Conservation (phyloP, 1,140 invertebrate genomes). For the Parasteatoda tepidariorum region DNA sequence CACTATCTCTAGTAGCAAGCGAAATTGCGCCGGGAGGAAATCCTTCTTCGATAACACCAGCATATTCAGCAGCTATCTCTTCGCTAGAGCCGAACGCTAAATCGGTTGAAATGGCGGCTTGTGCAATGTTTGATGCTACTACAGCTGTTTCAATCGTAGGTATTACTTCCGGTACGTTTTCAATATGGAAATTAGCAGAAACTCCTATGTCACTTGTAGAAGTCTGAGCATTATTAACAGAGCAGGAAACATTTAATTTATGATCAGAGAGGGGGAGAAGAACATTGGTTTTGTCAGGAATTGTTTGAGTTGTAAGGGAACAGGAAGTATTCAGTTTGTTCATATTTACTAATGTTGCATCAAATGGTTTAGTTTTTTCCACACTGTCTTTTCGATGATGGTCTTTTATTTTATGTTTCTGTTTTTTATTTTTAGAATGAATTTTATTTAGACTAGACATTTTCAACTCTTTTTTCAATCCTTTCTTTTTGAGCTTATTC, state of each 20-base stretch:
- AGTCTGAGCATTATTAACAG: neutral
- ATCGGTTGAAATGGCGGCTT: no score
- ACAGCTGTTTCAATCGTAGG: neutral
- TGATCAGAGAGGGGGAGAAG: no score
- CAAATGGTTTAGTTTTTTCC: slow-evolving; percentile 37
- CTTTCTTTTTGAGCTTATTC: slow-evolving; percentile 58
- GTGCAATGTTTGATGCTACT: slow-evolving; percentile 30
- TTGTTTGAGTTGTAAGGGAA: neutral
- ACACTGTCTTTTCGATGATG: slow-evolving; percentile 43
- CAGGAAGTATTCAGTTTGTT: neutral
- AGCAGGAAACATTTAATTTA: no score
- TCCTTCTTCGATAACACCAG: slow-evolving; percentile 55
- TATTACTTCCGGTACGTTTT: slow-evolving; percentile 21
- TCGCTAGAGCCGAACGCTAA: slow-evolving; percentile 41
- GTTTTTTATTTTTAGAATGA: slow-evolving; percentile 50
- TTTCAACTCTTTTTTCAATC: slow-evolving; percentile 27
- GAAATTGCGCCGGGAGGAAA: slow-evolving; percentile 58
- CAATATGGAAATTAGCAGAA: slow-evolving; percentile 23
- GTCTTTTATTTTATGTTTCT: slow-evolving; percentile 53
- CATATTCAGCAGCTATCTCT: slow-evolving; percentile 48
- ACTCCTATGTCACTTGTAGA: neutral
- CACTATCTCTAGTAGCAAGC: slow-evolving; percentile 23
- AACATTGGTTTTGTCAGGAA: neutral
- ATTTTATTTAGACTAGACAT: neutral
- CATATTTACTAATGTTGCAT: neutral